Evolutionary conservation across 2,888 invertebrate genomes (phyloP).

Genomic region (Metopia argyrocephala): DNA sequence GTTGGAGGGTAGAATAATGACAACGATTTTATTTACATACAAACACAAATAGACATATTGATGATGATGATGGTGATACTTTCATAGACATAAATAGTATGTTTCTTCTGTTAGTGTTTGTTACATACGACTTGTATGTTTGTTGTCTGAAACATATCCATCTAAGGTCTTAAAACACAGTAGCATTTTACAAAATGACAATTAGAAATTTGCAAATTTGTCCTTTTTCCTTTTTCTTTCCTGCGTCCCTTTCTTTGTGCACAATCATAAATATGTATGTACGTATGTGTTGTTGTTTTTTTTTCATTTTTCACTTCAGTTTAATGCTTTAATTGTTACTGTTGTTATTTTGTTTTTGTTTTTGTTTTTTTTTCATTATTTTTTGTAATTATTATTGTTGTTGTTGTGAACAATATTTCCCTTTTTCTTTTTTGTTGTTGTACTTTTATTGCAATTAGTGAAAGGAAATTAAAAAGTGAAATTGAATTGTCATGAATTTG

Average conservation of each 20-base stretch:
- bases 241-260: not conserved
- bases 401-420: not conserved
- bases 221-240: slow-evolving; percentile 26
- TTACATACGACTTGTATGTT: too few species aligned
- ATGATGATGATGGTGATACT: not conserved
- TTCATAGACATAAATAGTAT: not conserved
- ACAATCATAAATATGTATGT: too few species aligned
- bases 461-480: slow-evolving; percentile 59
- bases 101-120: not conserved
- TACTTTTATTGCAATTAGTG: slow-evolving; percentile 55
- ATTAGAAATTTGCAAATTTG: slow-evolving; percentile 66
- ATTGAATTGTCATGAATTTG: slow-evolving; percentile 45
- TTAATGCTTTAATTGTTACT: not conserved
- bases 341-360: not conserved
- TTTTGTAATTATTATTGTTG: not conserved
- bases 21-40: slow-evolving; percentile 32
- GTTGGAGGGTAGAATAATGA: slow-evolving; percentile 32
- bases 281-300: not conserved
- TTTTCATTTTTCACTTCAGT: not conserved
- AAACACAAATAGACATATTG: slow-evolving; percentile 6
- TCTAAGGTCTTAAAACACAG: slow-evolving; percentile 12
- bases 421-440: slow-evolving; percentile 25
- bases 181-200: slow-evolving; percentile 63
- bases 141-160: slow-evolving; percentile 10
- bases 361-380: not conserved